phyloP scores from a whole-genome alignment of 1,140 invertebrate genomes.

The Ladona fulva region DNA sequence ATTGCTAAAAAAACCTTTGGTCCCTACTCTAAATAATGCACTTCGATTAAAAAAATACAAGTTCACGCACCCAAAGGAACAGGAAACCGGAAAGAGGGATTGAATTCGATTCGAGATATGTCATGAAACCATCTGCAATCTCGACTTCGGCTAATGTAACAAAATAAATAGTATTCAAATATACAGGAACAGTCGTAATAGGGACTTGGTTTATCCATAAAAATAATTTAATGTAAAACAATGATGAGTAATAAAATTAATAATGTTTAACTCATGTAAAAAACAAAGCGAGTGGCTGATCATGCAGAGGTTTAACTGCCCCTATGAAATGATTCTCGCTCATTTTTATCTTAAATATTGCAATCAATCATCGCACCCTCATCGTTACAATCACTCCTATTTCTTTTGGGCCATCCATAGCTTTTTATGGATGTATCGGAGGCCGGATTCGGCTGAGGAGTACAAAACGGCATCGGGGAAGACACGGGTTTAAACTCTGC shows the following conservation, averaged over 20 bases:
- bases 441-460: too few species aligned
- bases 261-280: neutral
- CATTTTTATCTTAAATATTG: neutral
- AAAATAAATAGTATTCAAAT: conserved; percentile 6
- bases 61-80: neutral
- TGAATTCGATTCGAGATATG: neutral
- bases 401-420: too few species aligned
- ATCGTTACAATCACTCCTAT: neutral
- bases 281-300: neutral
- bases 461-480: too few species aligned
- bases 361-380: neutral
- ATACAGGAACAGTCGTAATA: conserved; percentile 5
- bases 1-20: neutral
- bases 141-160: neutral
- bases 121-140: neutral
- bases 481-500: too few species aligned
- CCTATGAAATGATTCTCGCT: neutral
- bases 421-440: too few species aligned
- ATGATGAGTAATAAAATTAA: conserved; percentile 7
- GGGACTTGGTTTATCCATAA: neutral
- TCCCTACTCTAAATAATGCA: neutral
- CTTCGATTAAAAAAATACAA: neutral
- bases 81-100: neutral
- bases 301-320: neutral
- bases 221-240: neutral